Evolutionary conservation across 2,113 vertebrate species (phyloP).

Genomic region (Dipodomys merriami): DNA sequence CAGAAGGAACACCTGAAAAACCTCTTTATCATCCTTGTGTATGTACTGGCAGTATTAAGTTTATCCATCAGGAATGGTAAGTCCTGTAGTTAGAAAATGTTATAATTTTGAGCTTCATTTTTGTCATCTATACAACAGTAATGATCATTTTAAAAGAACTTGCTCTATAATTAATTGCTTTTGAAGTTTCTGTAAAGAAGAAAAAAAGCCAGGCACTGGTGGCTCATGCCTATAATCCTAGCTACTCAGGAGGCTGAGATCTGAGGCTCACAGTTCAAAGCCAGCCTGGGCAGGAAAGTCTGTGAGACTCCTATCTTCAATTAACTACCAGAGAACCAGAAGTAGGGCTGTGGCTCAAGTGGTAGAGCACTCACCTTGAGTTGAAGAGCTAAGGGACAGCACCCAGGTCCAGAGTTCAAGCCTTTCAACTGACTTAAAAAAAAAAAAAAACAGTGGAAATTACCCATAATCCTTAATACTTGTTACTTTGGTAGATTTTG

Average conservation of each 20-base stretch:
- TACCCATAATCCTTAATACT: background rate
- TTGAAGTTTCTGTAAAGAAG: background rate
- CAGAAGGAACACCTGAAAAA: conserved; percentile 98
- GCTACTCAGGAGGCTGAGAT: no score
- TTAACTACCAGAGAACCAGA: no score
- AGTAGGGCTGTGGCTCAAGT: no score
- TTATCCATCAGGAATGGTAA: conserved; percentile 99
- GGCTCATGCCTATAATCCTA: no score
- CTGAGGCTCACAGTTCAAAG: no score
- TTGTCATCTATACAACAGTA: conserved; percentile 1
- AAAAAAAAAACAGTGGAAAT: background rate
- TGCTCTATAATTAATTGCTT: conserved; percentile 6
- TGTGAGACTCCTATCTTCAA: no score
- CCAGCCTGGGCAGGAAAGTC: no score
- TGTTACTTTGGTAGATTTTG: background rate
- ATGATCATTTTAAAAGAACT: conserved; percentile 13
- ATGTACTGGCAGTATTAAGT: conserved; percentile 99
- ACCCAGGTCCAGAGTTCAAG: no score
- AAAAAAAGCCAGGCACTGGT: no score
- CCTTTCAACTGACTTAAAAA: no score
- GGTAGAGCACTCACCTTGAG: no score
- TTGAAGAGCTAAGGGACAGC: no score
- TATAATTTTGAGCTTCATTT: conserved; percentile 12
- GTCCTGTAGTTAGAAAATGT: conserved; percentile 75
- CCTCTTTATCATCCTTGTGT: conserved; percentile 99